Base-by-base conservation (phyloP, 2,888 invertebrate genomes). In the Rhabditoides inermis region DNA sequence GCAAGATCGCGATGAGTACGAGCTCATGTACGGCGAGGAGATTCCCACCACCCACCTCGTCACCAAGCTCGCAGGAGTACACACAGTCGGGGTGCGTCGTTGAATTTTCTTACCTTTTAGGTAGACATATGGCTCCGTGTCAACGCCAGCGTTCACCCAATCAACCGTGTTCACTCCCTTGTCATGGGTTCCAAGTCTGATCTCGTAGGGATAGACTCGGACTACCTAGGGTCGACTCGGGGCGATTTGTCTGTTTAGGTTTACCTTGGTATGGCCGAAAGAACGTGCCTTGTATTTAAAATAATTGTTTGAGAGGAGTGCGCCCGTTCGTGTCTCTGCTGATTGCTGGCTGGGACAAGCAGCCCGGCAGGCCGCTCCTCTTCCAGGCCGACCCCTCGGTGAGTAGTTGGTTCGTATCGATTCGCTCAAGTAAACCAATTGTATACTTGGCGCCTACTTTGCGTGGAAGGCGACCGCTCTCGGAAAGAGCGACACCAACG, bases 391-490 rank as follows among this genome's bases (percentile, higher is more conserved):
- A 61, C 49, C 57, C 57, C 32, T 69, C 61, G 15, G 51, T 50
- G 35, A 25, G 47, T 37, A 32, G 10, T 12, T 15, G n/a, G n/a
- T 32, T 32, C 7, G 10, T 15, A 7, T 32, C 35, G 15, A 10
- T 7, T 18, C 7, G 40, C n/a, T 10, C 18, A 40, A 40, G 22
- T n/a, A 40, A n/a, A 7, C 15, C n/a, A 40, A 10, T n/a, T n/a
- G n/a, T n/a, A n/a, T n/a, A n/a, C n/a, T n/a, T n/a, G 98, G 98
- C 1, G 92, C 98, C 0, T 98, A 92, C 80, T 99, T 95, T 79
- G 92, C 98, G 0, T 99, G 98, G 98, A 95, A 98, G 79, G 95
- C 98, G 5, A 98, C 98, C 3, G 95, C 98, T 0, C 90, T 99
- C 88, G 98, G 98, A 40, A 98, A 95, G 80, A 98, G 95, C 78